Evolutionary conservation across 2,113 vertebrate genomes (phyloP), one percentile per base, ranked within the genome.

Genomic region (Tachuris rubrigastra): DNA sequence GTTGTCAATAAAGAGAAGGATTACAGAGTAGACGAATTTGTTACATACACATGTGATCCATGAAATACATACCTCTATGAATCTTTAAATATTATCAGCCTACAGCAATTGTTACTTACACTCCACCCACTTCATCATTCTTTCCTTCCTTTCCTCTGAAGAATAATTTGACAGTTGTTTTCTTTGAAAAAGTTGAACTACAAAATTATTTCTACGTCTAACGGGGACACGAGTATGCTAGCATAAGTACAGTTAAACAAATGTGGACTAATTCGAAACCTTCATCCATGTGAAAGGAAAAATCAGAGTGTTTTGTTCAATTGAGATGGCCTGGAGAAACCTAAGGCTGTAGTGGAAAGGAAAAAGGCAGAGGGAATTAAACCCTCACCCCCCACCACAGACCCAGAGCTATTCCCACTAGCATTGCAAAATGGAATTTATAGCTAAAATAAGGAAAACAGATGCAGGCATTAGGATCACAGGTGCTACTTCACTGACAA

Each of bases 61-160:
- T 73, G 96, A 95, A 94, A 96, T 87, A 50, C 80, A 93, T 92
- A 90, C 77, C 47, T 92, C 53, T 72, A 56, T 90, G 92, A 84
- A 86, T 96, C 96, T 87, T 93, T 86, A 90, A 92, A 90, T 78
- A 96, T 95, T 95, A 88, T 84, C 88, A 93, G 76, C 85, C 90
- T 90, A 91, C 95, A 37, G 71, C 96, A 95, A 93, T 96, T 96
- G 68, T 95, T 94, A 96, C 72, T 95, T 96, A 90, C 76, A 94
- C 90, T 93, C 60, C 80, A 94, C 93, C 88, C 56, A 96, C 96
- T 92, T 94, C 79, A 90, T 80, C 73, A 37, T 89, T 86, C 76
- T 89, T 95, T 94, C 78, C 79, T 91, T 91, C 55, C 47, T 82
- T 90, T 71, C 44, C 63, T 82, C 90, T 87, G 80, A 96, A 95